Evolutionary conservation across 2,113 vertebrate species (phyloP).

Genomic region (Tupaia chinensis): DNA sequence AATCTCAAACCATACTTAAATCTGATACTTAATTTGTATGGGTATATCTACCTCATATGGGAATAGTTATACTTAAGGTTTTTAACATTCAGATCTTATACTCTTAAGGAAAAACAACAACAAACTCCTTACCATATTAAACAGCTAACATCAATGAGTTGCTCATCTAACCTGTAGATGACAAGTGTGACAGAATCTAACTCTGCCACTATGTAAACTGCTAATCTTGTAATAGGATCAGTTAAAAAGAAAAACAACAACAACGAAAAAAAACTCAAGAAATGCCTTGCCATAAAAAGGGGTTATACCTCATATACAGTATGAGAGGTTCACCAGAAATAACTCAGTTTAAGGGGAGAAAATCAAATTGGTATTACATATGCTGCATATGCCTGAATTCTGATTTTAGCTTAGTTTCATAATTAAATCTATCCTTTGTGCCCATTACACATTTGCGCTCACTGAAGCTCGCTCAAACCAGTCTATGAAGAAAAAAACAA

Average conservation of each 20-base stretch:
- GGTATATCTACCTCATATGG: background rate
- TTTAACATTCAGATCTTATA: background rate
- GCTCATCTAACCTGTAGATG: background rate
- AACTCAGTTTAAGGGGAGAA: background rate
- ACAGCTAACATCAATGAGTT: background rate
- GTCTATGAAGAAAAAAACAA: background rate
- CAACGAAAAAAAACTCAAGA: background rate
- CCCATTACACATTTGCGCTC: background rate
- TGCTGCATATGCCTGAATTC: background rate
- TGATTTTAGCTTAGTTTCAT: background rate
- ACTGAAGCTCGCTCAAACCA: background rate
- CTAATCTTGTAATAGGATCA: background rate
- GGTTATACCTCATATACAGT: background rate
- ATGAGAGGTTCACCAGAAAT: background rate
- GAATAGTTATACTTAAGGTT: background rate
- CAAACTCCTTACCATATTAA: background rate
- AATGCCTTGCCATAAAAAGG: background rate
- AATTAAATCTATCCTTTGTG: background rate
- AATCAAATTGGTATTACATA: background rate
- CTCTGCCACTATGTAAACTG: background rate
- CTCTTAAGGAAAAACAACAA: background rate
- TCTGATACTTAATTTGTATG: background rate
- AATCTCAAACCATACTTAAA: slow-evolving; percentile 10
- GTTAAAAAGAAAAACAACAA: background rate
- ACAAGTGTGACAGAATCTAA: background rate